Conservation (phyloP, 2,113 vertebrate genomes). For the Larimichthys polyactis region DNA sequence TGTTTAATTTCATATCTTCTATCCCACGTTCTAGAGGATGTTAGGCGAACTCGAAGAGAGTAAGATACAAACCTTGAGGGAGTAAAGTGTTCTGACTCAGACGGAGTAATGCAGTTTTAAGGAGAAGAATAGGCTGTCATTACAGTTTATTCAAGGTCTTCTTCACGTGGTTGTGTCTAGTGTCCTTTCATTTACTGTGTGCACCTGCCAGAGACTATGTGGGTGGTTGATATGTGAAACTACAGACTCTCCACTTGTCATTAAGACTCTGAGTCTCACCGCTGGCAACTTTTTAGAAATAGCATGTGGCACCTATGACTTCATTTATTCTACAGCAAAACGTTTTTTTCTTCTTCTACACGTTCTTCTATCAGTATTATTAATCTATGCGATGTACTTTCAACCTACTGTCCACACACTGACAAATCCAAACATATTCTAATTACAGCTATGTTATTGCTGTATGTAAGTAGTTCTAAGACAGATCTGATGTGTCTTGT, state of each 20-base stretch:
- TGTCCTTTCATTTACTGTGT: constrained; percentile 17
- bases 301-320: not conserved
- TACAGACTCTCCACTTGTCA: not conserved
- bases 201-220: constrained; percentile 54
- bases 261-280: too few relatives aligned
- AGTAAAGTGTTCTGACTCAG: not conserved
- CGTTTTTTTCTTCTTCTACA: not conserved
- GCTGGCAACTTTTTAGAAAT: not conserved
- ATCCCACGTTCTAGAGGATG: not conserved
- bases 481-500: not conserved
- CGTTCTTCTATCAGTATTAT: not conserved
- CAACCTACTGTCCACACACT: not conserved
- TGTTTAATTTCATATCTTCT: not conserved
- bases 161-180: constrained; percentile 9
- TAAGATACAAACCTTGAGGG: not conserved
- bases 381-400: not conserved
- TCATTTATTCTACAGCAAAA: not conserved
- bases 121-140: not conserved
- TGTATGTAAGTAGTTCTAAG: too few relatives aligned
- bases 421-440: not conserved
- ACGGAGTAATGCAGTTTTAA: not conserved
- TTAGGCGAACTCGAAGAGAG: too few relatives aligned
- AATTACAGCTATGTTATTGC: not conserved
- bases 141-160: not conserved
- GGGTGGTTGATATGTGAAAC: constrained; percentile 22